These are phyloP conservation scores for Lepus townsendii DNA, from an alignment of 2,797 vertebrate genomes.

Conservation along the genomic window DNA sequence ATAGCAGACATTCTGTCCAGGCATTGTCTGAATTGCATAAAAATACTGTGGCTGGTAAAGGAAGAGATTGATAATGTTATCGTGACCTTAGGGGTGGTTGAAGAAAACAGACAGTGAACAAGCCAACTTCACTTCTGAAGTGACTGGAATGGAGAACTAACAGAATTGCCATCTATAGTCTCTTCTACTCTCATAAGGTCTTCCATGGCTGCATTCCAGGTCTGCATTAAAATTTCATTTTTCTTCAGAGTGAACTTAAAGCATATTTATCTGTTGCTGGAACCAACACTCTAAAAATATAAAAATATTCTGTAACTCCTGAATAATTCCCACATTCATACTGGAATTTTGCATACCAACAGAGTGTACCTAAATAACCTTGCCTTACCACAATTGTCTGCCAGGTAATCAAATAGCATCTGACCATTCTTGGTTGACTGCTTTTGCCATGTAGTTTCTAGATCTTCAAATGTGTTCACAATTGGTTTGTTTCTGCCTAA, in stretches of 20 bases:
- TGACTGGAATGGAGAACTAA: conserved; percentile 95
- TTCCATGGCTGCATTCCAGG: conserved; percentile 99
- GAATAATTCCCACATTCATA: conserved; percentile 98
- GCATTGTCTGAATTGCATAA: no score
- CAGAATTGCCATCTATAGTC: conserved; percentile 89
- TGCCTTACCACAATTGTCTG: conserved; percentile 87
- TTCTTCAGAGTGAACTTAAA: conserved; percentile 96
- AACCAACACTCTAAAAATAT: conserved; percentile 97
- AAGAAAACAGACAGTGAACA: conserved; percentile 97
- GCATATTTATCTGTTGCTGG: conserved; percentile 96
- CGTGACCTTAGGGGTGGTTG: conserved; percentile 97
- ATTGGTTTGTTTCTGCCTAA: conserved; percentile 17
- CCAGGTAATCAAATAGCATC: not conserved
- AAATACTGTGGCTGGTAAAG: conserved; percentile 90
- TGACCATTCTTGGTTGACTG: no score
- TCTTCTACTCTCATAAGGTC: conserved; percentile 97
- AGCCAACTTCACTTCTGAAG: conserved; percentile 97
- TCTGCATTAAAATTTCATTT: conserved; percentile 99
- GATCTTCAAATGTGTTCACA: not conserved
- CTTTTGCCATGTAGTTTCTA: not conserved
- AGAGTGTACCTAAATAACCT: conserved; percentile 97
- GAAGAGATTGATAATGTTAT: conserved; percentile 98
- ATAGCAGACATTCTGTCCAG: no score
- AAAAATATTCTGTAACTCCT: conserved; percentile 96
- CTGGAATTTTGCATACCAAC: conserved; percentile 98